Percentiles rank a stretch among this genome's conserved stretches.
These are phyloP conservation scores for Ophioninae sp. DNA, from an alignment of 2,888 invertebrate genomes.

Conservation along the genomic window DNA sequence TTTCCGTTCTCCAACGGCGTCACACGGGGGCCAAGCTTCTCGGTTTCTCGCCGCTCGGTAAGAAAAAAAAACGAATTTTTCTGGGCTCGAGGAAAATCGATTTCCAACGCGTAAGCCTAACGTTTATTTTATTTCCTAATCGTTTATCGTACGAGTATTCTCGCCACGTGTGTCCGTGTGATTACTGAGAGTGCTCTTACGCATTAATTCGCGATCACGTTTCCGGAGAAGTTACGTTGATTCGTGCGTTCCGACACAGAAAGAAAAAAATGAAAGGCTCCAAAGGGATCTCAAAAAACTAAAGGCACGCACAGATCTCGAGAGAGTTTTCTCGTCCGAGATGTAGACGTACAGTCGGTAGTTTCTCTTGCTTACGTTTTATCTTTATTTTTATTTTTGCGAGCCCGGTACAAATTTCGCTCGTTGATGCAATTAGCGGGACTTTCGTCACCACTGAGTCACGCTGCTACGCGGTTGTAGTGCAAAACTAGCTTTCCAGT, in stretches of 20 bases:
- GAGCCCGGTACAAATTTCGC: not conserved
- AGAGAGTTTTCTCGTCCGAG: not conserved
- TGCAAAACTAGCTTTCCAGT: constrained; percentile 8
- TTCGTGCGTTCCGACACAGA: constrained; percentile 18
- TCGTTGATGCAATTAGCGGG: not conserved
- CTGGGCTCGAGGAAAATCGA: not conserved
- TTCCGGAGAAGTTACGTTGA: constrained; percentile 13
- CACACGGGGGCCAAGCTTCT: constrained; percentile 82
- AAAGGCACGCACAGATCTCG: not conserved
- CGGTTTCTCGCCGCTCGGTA: constrained; percentile 78
- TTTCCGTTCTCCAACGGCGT: constrained; percentile 83
- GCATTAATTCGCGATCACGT: constrained; percentile 3
- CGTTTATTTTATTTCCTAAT: not conserved
- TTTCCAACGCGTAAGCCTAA: not conserved
- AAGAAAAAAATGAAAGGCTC: not conserved
- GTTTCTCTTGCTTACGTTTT: not conserved
- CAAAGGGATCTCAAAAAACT: not conserved
- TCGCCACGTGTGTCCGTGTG: constrained; percentile 20
- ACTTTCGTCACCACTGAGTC: constrained; percentile 16
- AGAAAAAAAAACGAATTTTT: constrained; percentile 59
- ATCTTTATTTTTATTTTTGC: not conserved
- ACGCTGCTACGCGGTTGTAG: not conserved
- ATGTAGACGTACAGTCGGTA: constrained; percentile 5
- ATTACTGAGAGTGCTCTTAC: constrained; percentile 3
- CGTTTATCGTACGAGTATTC: not conserved